phyloP scores from a whole-genome alignment of 1,140 invertebrate genomes.

The Latrodectus geometricus region DNA sequence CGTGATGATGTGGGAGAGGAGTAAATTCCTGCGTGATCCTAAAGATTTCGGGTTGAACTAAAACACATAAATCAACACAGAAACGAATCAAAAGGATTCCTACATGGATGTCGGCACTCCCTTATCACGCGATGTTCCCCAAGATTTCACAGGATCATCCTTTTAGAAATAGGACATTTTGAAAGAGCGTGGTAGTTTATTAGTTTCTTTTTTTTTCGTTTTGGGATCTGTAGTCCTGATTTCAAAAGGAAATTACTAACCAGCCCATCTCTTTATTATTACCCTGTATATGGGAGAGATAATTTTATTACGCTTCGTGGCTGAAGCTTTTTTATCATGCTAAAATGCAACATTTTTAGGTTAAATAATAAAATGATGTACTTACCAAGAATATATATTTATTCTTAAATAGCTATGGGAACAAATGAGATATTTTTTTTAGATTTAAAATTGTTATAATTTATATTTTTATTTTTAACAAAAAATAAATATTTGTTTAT shows the following conservation, averaged over 20 bases:
- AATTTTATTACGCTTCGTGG: too few species aligned
- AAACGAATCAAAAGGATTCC: constrained; percentile 23
- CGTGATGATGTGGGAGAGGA: constrained; percentile 12
- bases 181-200: not conserved
- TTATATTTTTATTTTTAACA: too few species aligned
- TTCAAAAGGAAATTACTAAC: not conserved
- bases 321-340: too few species aligned
- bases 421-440: too few species aligned
- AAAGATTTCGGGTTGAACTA: not conserved
- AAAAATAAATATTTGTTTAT: too few species aligned
- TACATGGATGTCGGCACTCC: constrained; percentile 14
- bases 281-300: too few species aligned
- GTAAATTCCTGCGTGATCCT: constrained; percentile 22
- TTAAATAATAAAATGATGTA: too few species aligned
- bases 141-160: not conserved
- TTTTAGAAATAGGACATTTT: not conserved
- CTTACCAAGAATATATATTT: too few species aligned
- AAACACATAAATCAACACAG: constrained; percentile 19
- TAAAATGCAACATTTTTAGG: too few species aligned
- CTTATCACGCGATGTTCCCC: constrained; percentile 13
- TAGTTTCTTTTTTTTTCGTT: constrained; percentile 14
- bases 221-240: not conserved
- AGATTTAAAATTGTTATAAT: too few species aligned
- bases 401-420: too few species aligned
- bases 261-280: too few species aligned